phyloP scores from a whole-genome alignment of 2,888 invertebrate genomes.

The Cabera pusaria region DNA sequence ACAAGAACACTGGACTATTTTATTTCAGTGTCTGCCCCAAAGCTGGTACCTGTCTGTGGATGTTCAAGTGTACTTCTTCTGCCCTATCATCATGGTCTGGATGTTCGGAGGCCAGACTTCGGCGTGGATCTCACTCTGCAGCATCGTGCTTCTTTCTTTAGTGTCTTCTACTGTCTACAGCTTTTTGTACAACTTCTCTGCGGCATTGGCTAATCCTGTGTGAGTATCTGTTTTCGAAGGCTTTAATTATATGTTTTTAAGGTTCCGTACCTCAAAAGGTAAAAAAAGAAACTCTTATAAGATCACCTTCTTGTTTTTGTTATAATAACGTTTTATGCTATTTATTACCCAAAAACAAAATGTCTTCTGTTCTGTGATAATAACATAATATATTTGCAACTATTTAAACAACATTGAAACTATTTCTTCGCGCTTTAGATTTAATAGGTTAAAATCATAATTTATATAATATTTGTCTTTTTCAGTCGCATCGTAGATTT shows the following conservation, averaged over 20 bases:
- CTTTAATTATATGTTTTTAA: no score
- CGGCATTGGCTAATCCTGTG: slow-evolving; percentile 56
- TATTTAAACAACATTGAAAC: no score
- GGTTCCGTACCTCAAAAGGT: no score
- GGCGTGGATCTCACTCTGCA: slow-evolving; percentile 43
- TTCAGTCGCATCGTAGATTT: slow-evolving; percentile 39
- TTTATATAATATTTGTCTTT: slow-evolving; percentile 5
- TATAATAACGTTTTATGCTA: no score
- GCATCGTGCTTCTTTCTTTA: slow-evolving; percentile 39
- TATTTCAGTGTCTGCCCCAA: slow-evolving; percentile 50
- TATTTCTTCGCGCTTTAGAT: no score
- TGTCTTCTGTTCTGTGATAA: no score
- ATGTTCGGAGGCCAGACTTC: slow-evolving; percentile 41
- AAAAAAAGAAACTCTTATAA: no score
- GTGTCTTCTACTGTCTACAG: slow-evolving; percentile 49
- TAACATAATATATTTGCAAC: no score
- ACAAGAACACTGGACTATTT: no score
- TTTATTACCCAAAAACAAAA: no score
- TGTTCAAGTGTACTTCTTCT: slow-evolving; percentile 51
- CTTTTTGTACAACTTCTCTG: slow-evolving; percentile 54
- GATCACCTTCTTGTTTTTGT: no score
- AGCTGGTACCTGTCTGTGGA: slow-evolving; percentile 63
- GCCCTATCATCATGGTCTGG: slow-evolving; percentile 50
- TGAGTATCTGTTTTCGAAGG: slow-evolving; percentile 46
- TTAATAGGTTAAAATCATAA: neutral